phyloP scores from a whole-genome alignment of 2,888 invertebrate species.

The Empis livida region DNA sequence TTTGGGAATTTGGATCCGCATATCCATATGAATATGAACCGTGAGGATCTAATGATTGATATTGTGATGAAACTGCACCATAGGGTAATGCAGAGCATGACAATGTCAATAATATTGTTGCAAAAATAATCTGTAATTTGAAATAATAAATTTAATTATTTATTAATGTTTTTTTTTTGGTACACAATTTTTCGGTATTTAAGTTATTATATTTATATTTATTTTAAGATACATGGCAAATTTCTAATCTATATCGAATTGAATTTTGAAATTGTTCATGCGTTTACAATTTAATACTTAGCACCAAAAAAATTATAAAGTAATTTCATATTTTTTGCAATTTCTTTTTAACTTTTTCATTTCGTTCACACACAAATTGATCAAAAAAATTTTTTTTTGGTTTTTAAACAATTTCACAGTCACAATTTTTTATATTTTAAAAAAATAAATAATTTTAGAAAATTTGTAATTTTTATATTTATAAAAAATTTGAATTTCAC shows the following conservation, averaged over 20 bases:
- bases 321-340: too few relatives aligned
- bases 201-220: too few relatives aligned
- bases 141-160: conserved; percentile 2
- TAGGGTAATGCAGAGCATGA: conserved; percentile 30
- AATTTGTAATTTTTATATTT: too few relatives aligned
- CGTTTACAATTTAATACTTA: too few relatives aligned
- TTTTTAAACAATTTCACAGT: too few relatives aligned
- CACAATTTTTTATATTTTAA: too few relatives aligned
- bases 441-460: too few relatives aligned
- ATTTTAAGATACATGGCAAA: not conserved
- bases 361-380: too few relatives aligned
- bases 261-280: not conserved
- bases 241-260: not conserved
- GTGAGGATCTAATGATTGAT: conserved; percentile 46
- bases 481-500: too few relatives aligned
- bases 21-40: conserved; percentile 50
- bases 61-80: conserved; percentile 38
- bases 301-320: too few relatives aligned
- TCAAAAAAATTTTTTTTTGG: too few relatives aligned
- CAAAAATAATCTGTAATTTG: conserved; percentile 26
- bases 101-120: conserved; percentile 27
- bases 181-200: not conserved
- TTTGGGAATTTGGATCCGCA: conserved; percentile 48
- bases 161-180: not conserved
- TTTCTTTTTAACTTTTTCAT: too few relatives aligned